Evolutionary conservation across 2,113 vertebrate genomes (phyloP), one percentile per base, ranked within the genome.

Genomic region (Pavo muticus): DNA sequence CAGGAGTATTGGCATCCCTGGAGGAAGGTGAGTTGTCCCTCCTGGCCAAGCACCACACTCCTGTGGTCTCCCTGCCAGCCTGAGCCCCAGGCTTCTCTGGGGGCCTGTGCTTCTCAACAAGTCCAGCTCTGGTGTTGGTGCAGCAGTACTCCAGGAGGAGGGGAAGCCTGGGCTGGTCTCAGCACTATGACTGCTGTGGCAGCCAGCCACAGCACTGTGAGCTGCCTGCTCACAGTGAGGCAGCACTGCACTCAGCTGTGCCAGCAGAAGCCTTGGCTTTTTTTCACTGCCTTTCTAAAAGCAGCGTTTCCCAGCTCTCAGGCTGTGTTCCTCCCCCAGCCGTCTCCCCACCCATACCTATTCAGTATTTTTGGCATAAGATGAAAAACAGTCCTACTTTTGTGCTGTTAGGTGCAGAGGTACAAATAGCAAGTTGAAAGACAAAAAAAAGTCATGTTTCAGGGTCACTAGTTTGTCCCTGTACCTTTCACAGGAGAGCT

Each of bases 61-160:
- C n/a, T 1, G 1, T 2, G 1, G 14, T 56, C 10, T 39, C 42
- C 45, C 35, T 61, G 2, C 68, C 50, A 59, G 37, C 23, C 23
- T 14, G 2, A 39, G 16, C 18, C 47, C 21, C 59, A 6, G 40
- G 59, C 24, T 88, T n/a, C 60, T 14, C 2, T 54, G 20, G 24
- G 39, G 40, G 64, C 23, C 40, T 1, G 0, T 4, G 0, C 27
- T 29, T 56, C 57, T 57, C 44, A 19, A 9, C 5, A 5, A 17
- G 5, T 6, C 48, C 37, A 25, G 75, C 29, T 76, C 5, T 13
- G 7, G 13, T 30, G 13, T 10, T 9, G 44, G 32, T 23, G 42
- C 65, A 47, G 65, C 15, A 8, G 27, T 8, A 27, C 39, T 42
- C 16, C 27, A 42, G 63, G 64, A 42, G 29, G 12, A 30, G 29